These are phyloP conservation scores for Lepus europaeus DNA, from an alignment of 2,113 vertebrate genomes.

Conservation along the genomic window DNA sequence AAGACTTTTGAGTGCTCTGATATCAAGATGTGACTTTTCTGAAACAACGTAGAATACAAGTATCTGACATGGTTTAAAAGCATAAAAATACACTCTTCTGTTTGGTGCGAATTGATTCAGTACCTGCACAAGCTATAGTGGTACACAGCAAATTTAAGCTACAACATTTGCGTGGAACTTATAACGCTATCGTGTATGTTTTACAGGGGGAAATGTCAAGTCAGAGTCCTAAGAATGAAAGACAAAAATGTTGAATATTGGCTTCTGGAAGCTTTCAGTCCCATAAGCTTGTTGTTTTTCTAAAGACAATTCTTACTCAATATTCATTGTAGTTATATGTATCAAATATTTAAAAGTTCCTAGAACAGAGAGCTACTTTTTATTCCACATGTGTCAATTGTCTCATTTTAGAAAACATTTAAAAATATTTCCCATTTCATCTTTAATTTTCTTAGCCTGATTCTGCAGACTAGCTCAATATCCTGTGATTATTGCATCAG, in stretches of 20 bases:
- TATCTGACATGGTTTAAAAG: neutral
- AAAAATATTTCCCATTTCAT: slow-evolving; percentile 54
- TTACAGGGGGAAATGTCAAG: neutral
- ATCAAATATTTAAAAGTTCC: neutral
- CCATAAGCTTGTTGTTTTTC: slow-evolving; percentile 13
- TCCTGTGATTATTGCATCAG: slow-evolving; percentile 26
- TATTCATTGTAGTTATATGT: neutral
- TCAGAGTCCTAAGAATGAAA: slow-evolving; percentile 30
- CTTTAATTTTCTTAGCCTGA: slow-evolving; percentile 26
- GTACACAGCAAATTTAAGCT: neutral
- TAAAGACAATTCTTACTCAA: neutral
- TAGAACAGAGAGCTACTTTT: neutral
- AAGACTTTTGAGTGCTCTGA: slow-evolving; percentile 5
- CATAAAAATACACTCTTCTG: neutral
- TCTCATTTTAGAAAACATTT: slow-evolving; percentile 54
- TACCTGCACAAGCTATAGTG: neutral
- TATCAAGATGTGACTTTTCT: neutral
- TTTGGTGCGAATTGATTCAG: neutral
- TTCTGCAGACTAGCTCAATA: slow-evolving; percentile 10
- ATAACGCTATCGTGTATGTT: neutral
- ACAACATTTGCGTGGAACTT: neutral
- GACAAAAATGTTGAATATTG: neutral
- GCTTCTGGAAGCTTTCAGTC: neutral
- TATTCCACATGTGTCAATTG: neutral
- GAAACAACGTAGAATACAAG: neutral